Conservation (phyloP, 2,113 vertebrate species). For the Gambusia holbrooki region DNA sequence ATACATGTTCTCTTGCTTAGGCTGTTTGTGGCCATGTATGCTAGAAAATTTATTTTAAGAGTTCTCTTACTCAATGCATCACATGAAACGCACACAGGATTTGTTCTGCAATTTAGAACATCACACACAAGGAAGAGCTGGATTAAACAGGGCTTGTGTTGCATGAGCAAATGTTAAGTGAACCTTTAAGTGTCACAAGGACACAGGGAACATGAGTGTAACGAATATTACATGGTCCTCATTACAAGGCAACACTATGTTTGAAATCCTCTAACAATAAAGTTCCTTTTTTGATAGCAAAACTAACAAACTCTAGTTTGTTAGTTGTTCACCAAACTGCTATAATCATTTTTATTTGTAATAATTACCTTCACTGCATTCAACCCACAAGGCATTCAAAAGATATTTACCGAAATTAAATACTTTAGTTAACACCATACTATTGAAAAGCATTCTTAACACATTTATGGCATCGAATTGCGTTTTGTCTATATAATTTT, state of each 20-base stretch:
- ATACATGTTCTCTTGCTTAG: background rate
- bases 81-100: background rate
- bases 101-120: conserved; percentile 11
- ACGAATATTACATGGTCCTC: conserved; percentile 21
- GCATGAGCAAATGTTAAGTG: conserved; percentile 25
- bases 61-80: background rate
- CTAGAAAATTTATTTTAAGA: background rate
- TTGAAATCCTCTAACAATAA: conserved; percentile 41
- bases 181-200: conserved; percentile 21
- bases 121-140: background rate
- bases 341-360: background rate
- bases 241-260: conserved; percentile 44
- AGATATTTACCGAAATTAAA: background rate
- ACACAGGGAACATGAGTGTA: conserved; percentile 26
- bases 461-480: background rate
- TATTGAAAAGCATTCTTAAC: background rate
- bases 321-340: conserved; percentile 4
- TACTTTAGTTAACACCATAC: background rate
- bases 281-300: conserved; percentile 12
- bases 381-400: background rate
- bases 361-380: background rate
- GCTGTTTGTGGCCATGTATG: background rate
- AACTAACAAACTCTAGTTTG: conserved; percentile 24
- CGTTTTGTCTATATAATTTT: background rate
- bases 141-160: conserved; percentile 15